phyloP scores from a whole-genome alignment of 2,888 invertebrate genomes.

The Eueremaeus valkanovi region DNA sequence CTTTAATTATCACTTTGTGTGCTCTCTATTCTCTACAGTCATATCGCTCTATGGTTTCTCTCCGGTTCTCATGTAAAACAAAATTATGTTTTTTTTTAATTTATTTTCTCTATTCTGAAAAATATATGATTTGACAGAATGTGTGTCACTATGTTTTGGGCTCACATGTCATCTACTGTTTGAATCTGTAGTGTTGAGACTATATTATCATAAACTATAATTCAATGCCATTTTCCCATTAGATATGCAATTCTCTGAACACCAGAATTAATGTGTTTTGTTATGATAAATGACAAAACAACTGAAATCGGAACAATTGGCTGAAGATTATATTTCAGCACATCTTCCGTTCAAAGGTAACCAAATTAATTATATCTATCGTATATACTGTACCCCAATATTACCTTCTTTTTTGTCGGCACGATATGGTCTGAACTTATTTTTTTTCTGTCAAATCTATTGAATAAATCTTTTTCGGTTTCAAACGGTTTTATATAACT shows the following conservation, averaged over 20 bases:
- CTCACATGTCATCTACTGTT: background rate
- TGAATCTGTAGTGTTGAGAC: background rate
- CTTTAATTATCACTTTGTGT: background rate
- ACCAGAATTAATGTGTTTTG: background rate
- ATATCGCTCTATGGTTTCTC: background rate
- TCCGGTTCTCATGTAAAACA: no score
- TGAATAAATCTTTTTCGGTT: no score
- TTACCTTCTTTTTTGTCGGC: no score
- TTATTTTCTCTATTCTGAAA: no score
- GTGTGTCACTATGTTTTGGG: constrained; percentile 18
- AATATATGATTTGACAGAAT: background rate
- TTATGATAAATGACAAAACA: constrained; percentile 16
- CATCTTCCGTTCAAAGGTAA: constrained; percentile 16
- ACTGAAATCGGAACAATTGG: background rate
- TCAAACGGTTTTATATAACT: no score
- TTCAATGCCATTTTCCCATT: constrained; percentile 11
- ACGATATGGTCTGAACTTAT: no score
- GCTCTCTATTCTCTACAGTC: no score
- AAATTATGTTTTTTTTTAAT: no score
- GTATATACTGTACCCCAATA: no score
- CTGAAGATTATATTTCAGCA: constrained; percentile 26
- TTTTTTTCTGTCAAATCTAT: no score
- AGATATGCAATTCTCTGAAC: background rate
- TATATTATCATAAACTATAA: no score
- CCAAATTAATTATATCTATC: background rate